Conservation (phyloP, 2,797 vertebrate genomes). For the Cyprinodon diabolis region DNA sequence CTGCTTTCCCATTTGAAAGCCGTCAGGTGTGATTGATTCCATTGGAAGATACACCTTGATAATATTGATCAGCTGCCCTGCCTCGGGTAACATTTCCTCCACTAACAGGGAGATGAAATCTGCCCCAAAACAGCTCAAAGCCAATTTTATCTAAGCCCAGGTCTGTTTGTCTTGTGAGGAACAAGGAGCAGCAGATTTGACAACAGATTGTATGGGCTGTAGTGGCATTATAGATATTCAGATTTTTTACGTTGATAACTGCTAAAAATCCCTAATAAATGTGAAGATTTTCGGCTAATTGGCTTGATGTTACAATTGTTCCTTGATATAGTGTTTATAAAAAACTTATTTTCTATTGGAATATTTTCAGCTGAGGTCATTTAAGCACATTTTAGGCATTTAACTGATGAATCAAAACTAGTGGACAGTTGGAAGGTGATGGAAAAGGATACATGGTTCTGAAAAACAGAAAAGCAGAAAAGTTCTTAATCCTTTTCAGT, state of each 20-base stretch:
- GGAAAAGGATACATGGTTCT: neutral
- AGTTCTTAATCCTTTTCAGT: neutral
- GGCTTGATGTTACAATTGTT: neutral
- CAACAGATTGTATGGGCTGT: conserved; percentile 28
- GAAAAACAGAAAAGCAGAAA: neutral
- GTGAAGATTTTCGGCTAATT: conserved; percentile 4
- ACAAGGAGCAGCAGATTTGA: conserved; percentile 55
- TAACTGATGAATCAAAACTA: neutral
- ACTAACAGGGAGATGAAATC: conserved; percentile 69
- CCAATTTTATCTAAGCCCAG: conserved; percentile 55
- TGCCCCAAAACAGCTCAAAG: conserved; percentile 66
- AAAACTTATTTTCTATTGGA: neutral
- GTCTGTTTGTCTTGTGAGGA: conserved; percentile 61
- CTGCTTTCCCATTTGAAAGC: conserved; percentile 56
- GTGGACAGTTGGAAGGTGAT: neutral
- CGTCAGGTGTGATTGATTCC: conserved; percentile 72
- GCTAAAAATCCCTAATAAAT: conserved; percentile 4
- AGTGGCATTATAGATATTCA: conserved; percentile 15
- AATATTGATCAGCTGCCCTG: conserved; percentile 68
- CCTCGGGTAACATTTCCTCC: conserved; percentile 55
- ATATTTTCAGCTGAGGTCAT: neutral
- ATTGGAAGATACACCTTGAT: conserved; percentile 75
- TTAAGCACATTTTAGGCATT: neutral
- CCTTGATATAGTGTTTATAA: neutral
- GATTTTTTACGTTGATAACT: conserved; percentile 31